Percentiles rank a stretch among this genome's conserved stretches.
These are phyloP conservation scores for Mus spicilegus DNA, from an alignment of 2,113 vertebrate species.

Conservation along the genomic window DNA sequence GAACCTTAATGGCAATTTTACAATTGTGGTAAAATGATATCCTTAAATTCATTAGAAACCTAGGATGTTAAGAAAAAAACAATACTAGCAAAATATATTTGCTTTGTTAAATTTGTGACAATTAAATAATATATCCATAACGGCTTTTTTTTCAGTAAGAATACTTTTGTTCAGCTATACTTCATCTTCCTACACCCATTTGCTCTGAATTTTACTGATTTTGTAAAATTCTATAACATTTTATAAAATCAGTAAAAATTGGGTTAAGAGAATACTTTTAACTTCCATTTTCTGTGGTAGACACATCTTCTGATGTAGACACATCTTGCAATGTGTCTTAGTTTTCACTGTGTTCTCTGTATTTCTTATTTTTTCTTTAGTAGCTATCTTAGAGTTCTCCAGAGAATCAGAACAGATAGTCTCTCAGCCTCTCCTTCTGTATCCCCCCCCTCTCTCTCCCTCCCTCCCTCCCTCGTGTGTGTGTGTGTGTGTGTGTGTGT, in stretches of 20 bases:
- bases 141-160: background rate
- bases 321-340: background rate
- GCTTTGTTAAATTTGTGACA: background rate
- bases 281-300: background rate
- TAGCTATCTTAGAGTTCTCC: background rate
- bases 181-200: background rate
- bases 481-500: background rate
- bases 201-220: background rate
- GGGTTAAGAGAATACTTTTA: background rate
- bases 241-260: conserved; percentile 27
- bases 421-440: no score
- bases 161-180: background rate
- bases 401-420: background rate
- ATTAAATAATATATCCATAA: background rate
- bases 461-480: no score
- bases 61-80: background rate
- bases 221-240: background rate
- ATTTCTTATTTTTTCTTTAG: conserved; percentile 55
- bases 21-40: background rate
- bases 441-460: no score
- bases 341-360: background rate
- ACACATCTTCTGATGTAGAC: no score
- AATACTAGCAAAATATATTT: background rate
- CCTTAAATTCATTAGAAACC: conserved; percentile 1
- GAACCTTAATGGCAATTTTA: background rate